phyloP scores from a whole-genome alignment of 2,888 invertebrate species.

The Lasioglossum zephyrum region DNA sequence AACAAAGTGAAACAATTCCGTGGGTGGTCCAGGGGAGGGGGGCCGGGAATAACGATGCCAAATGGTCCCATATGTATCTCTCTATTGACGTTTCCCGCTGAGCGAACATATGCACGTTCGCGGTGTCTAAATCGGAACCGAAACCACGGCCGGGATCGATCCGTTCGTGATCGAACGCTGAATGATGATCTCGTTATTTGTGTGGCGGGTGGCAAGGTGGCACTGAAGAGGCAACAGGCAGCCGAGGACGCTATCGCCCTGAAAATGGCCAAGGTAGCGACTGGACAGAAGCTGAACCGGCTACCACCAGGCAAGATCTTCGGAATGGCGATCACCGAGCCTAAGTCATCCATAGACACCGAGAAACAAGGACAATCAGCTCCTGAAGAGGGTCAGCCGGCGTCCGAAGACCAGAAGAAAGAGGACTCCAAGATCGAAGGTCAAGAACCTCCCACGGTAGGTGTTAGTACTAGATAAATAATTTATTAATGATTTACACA shows the following conservation, averaged over 20 bases:
- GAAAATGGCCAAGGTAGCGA: slow-evolving; percentile 94
- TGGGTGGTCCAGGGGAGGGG: slow-evolving; percentile 71
- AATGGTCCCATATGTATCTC: slow-evolving; percentile 73
- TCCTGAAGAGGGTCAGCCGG: slow-evolving; percentile 10
- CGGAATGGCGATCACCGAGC: slow-evolving; percentile 93
- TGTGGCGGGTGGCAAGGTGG: slow-evolving; percentile 88
- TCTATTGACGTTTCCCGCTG: slow-evolving; percentile 67
- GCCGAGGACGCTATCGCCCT: slow-evolving; percentile 98
- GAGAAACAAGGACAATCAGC: slow-evolving; percentile 17
- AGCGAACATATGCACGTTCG: slow-evolving; percentile 69
- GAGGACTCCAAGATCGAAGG: slow-evolving; percentile 18
- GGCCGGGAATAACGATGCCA: slow-evolving; percentile 73
- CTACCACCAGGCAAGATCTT: slow-evolving; percentile 96
- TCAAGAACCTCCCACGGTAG: slow-evolving; percentile 32
- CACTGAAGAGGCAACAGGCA: slow-evolving; percentile 97
- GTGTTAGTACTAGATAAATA: not conserved
- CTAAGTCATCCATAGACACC: slow-evolving; percentile 84
- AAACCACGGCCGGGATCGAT: not conserved
- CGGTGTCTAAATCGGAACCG: slow-evolving; percentile 70
- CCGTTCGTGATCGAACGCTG: not conserved
- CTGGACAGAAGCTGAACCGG: slow-evolving; percentile 89
- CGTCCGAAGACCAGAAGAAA: slow-evolving; percentile 31
- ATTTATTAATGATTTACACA: too few relatives aligned
- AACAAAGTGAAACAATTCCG: slow-evolving; percentile 61
- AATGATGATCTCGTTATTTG: not conserved